These are phyloP conservation scores for Crematogaster levior DNA, from an alignment of 2,888 invertebrate genomes.

Conservation along the genomic window DNA sequence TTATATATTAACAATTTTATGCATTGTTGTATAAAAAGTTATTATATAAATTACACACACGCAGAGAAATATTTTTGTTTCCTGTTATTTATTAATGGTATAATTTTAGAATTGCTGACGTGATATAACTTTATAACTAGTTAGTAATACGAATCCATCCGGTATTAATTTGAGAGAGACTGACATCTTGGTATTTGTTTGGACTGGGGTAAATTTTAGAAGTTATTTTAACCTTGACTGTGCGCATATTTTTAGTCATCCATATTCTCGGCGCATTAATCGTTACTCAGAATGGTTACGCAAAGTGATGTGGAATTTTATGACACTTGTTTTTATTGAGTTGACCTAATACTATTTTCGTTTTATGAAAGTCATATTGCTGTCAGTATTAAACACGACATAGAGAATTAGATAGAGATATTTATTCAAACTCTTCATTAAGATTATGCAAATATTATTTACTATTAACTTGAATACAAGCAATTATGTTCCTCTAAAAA, in stretches of 20 bases:
- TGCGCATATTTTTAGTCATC: conserved; percentile 37
- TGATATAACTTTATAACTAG: conserved; percentile 2
- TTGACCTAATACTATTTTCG: conserved; percentile 44
- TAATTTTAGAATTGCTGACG: neutral
- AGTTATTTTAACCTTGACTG: conserved; percentile 53
- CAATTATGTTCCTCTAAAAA: neutral
- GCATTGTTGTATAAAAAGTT: neutral
- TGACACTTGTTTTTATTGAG: conserved; percentile 29
- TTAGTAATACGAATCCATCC: neutral
- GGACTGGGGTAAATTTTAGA: conserved; percentile 5
- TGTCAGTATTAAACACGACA: conserved; percentile 14
- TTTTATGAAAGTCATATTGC: conserved; percentile 36
- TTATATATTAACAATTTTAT: neutral
- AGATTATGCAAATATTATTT: neutral
- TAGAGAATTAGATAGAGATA: neutral
- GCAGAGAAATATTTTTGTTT: neutral
- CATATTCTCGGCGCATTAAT: conserved; percentile 27
- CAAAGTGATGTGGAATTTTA: conserved; percentile 43
- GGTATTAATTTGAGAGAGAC: conserved; percentile 10
- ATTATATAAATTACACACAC: neutral
- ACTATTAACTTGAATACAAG: neutral
- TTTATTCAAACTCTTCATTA: conserved; percentile 1
- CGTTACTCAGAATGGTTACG: conserved; percentile 38
- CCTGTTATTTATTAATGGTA: neutral
- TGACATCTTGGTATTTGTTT: conserved; percentile 11